Percentiles rank a stretch among this genome's conserved stretches.
phyloP scores from a whole-genome alignment of 2,888 invertebrate species.

The Acleris literana region DNA sequence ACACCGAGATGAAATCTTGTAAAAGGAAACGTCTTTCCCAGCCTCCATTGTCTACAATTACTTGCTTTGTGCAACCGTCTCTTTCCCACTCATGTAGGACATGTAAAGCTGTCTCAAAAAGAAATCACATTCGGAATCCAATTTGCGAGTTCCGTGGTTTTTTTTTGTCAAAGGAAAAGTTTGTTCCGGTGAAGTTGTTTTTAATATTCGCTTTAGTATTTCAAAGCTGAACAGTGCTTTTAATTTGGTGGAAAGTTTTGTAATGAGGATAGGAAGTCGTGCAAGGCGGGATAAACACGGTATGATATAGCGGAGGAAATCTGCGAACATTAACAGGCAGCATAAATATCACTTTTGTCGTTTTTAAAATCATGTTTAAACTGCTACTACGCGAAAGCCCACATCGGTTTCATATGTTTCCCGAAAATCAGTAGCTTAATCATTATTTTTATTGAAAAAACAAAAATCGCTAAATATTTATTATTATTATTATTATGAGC shows the following conservation, averaged over 20 bases:
- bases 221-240: constrained; percentile 28
- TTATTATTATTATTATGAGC: too few relatives aligned
- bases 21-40: constrained; percentile 83
- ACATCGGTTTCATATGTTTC: too few relatives aligned
- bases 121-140: constrained; percentile 62
- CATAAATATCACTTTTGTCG: too few relatives aligned
- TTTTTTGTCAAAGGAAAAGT: constrained; percentile 45
- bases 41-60: constrained; percentile 81
- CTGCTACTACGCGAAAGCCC: too few relatives aligned
- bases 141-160: constrained; percentile 69
- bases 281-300: too few relatives aligned
- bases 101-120: constrained; percentile 51
- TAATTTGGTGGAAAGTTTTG: constrained; percentile 31
- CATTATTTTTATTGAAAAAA: too few relatives aligned
- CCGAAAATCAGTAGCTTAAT: too few relatives aligned
- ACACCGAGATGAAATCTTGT: constrained; percentile 79
- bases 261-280: too few relatives aligned
- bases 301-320: too few relatives aligned
- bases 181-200: constrained; percentile 30
- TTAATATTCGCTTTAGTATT: constrained; percentile 17
- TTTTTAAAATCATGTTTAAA: too few relatives aligned
- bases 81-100: constrained; percentile 45
- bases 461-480: too few relatives aligned
- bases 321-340: too few relatives aligned
- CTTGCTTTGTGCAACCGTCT: constrained; percentile 70